Conservation (phyloP, 2,888 invertebrate species). For the Quadroppia sp. region DNA sequence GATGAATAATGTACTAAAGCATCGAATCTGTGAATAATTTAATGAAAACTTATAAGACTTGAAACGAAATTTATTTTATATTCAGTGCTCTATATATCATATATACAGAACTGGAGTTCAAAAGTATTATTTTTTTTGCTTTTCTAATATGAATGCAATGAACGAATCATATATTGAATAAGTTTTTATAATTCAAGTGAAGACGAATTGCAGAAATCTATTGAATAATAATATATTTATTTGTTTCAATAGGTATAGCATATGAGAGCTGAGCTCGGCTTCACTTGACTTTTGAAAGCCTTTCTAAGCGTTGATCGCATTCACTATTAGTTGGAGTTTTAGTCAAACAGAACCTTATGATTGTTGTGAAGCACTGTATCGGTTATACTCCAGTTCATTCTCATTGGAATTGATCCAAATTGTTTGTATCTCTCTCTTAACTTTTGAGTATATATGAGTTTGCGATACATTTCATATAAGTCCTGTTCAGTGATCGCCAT, state of each 20-base stretch:
- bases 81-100: no score
- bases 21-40: neutral
- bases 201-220: neutral
- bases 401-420: conserved; percentile 16
- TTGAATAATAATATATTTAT: conserved; percentile 22
- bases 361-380: neutral
- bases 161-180: no score
- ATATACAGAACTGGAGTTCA: no score
- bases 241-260: neutral
- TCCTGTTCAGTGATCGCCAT: conserved; percentile 9
- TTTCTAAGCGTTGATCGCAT: neutral
- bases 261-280: neutral
- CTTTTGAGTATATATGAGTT: conserved; percentile 18
- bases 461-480: conserved; percentile 22
- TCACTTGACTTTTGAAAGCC: neutral
- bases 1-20: neutral
- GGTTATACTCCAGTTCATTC: neutral
- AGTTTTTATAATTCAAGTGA: no score
- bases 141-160: no score
- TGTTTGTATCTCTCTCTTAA: conserved; percentile 8
- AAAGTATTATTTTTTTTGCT: no score
- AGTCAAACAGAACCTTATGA: neutral
- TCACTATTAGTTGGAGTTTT: neutral
- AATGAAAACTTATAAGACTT: neutral
- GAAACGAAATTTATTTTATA: no score